Evolutionary conservation across 2,113 vertebrate species (phyloP).

Genomic region (Raja brachyura): DNA sequence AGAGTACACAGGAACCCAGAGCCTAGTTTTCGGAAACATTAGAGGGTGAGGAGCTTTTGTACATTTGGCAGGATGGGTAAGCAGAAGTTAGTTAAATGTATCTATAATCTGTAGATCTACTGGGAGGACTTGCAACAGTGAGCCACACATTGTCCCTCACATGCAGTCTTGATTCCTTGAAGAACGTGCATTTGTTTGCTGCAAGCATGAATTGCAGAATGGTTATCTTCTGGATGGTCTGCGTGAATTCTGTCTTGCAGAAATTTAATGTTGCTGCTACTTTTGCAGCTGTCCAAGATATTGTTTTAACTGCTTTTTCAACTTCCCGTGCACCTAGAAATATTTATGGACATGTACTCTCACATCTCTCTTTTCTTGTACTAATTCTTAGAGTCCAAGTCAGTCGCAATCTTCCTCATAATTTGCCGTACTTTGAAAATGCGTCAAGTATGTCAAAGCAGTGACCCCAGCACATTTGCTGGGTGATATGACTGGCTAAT

Average conservation of each 20-base stretch:
- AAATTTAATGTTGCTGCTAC: background rate
- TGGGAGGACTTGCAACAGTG: background rate
- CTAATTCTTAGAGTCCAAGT: no score
- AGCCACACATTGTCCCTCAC: background rate
- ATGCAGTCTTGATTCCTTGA: background rate
- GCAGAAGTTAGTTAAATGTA: background rate
- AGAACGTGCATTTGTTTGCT: background rate
- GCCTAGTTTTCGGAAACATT: background rate
- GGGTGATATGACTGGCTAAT: no score
- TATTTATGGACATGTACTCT: no score
- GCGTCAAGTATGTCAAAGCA: no score
- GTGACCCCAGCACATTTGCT: no score
- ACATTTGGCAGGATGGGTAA: background rate
- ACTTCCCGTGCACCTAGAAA: no score
- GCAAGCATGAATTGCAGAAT: background rate
- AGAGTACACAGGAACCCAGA: background rate
- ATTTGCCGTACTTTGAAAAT: no score
- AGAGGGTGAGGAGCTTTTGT: background rate
- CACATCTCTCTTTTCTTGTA: no score
- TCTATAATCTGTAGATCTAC: background rate
- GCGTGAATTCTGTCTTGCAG: background rate
- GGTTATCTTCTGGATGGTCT: background rate
- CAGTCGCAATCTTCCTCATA: no score
- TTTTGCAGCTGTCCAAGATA: background rate
- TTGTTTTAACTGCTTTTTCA: background rate